Base-by-base conservation (phyloP, 1,140 invertebrate species). In the Drosophila erecta region DNA sequence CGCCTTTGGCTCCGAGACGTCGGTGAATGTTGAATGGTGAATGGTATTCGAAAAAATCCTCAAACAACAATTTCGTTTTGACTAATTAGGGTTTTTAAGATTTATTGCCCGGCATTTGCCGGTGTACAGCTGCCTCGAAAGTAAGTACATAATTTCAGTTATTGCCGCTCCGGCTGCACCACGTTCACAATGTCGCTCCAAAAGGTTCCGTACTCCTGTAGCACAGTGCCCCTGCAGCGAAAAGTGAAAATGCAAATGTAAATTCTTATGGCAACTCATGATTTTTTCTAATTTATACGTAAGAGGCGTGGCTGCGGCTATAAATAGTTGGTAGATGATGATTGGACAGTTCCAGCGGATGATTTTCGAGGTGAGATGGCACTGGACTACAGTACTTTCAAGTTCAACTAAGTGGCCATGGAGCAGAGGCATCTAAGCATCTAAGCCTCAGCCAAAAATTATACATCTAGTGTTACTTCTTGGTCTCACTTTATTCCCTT, bases 181-280 rank as follows among this genome's bases (percentile, higher is more conserved):
- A 90, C 91, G 61, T 67, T 77, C 7, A 92, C 70, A 61, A 95
- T 90, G 43, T 96, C 94, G 17, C 95, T 94, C 96, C 96, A 96
- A 85, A 95, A 96, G 12, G 94, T 95, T 12, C 93, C 93, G 80
- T 96, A 96, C 46, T 95, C 94, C 91, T 96, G 95, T 55, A 96
- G 80, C 27, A 96, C 93, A 8, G 95, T 95, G 51, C 95, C 95
- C 27, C 95, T 96, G 93, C 46, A 95, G 95, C 71, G 74, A 92
- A 84, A 90, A 80, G 37, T 46, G 47, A 47, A 57, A 75, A 66
- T 40, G 62, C 41, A 60, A 54, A 70, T 27, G 62, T 44, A 60
- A 54, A 70, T 22, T 46, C 47, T 24, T 6, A 12, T 47, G 38
- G 47, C 62, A 49, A 51, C 47, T 54, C 61, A 54, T 49, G 33